A percentile compares a stretch with the other conserved stretches of the same genome.
Evolutionary conservation across 2,113 vertebrate species (phyloP).

Genomic region (Ceyx cyanopectus): DNA sequence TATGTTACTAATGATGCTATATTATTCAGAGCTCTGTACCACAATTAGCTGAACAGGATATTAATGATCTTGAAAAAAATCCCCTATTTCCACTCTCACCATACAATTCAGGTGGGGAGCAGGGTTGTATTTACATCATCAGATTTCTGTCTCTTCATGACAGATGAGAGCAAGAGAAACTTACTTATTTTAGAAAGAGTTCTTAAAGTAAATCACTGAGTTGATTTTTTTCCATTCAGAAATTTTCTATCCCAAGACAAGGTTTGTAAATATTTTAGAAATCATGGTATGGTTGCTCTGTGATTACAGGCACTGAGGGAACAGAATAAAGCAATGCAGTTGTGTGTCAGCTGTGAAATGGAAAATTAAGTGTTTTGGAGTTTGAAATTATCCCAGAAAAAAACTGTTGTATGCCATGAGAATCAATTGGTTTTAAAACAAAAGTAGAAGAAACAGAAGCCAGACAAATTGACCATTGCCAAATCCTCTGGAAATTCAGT

Average conservation of each 20-base stretch:
- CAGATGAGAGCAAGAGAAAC: not conserved
- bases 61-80: not conserved
- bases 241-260: not conserved
- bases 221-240: not conserved
- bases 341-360: not conserved
- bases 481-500: not conserved
- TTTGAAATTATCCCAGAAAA: not conserved
- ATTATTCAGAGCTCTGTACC: not conserved
- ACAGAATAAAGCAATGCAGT: not conserved
- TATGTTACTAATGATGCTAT: not conserved
- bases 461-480: not conserved
- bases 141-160: not conserved
- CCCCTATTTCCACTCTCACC: not conserved
- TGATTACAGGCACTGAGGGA: not conserved
- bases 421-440: not conserved
- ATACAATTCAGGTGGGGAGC: accelerated
- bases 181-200: not conserved
- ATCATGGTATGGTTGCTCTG: not conserved
- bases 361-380: not conserved
- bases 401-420: not conserved
- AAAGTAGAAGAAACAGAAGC: not conserved
- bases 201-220: not conserved
- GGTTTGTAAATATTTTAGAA: not conserved
- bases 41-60: not conserved
- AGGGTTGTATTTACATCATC: not conserved